phyloP scores from a whole-genome alignment of 2,797 vertebrate species.

The Crocidura indochinensis region DNA sequence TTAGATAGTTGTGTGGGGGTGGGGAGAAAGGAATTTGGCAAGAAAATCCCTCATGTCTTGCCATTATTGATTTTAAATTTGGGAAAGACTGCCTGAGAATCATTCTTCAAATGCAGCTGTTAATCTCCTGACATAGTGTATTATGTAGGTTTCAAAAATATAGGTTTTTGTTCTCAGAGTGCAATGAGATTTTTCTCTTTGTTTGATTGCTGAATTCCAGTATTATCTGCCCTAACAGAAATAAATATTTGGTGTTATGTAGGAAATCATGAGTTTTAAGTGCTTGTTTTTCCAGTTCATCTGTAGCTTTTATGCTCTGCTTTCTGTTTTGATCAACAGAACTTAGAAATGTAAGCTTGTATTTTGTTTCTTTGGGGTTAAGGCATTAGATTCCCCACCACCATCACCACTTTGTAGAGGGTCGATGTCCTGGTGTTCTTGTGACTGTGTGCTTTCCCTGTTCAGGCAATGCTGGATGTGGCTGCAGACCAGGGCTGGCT shows the following conservation, averaged over 20 bases:
- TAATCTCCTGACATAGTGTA: conserved; percentile 52
- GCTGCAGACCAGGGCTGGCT: conserved; percentile 97
- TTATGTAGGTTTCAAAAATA: neutral
- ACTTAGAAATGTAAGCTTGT: conserved; percentile 18
- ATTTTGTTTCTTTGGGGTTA: conserved; percentile 16
- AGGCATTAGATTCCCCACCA: neutral
- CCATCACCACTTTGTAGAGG: neutral
- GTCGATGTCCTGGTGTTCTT: neutral
- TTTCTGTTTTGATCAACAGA: conserved; percentile 12
- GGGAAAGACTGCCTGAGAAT: conserved; percentile 40
- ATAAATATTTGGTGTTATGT: conserved; percentile 7
- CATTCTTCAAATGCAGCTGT: conserved; percentile 58
- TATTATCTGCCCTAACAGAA: conserved; percentile 31
- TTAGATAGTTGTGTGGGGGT: conserved; percentile 19
- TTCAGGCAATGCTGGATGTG: conserved; percentile 97
- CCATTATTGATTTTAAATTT: conserved; percentile 64
- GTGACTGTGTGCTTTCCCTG: conserved; percentile 65
- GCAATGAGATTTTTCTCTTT: conserved; percentile 29
- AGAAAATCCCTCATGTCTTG: conserved; percentile 24
- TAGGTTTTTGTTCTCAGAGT: conserved; percentile 49
- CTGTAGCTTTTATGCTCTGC: conserved; percentile 28
- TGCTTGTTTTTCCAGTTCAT: neutral
- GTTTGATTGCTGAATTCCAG: neutral
- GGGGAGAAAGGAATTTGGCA: conserved; percentile 34
- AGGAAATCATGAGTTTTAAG: neutral